Base-by-base conservation (phyloP, 2,888 invertebrate genomes). In the Pseudoips prasinana region DNA sequence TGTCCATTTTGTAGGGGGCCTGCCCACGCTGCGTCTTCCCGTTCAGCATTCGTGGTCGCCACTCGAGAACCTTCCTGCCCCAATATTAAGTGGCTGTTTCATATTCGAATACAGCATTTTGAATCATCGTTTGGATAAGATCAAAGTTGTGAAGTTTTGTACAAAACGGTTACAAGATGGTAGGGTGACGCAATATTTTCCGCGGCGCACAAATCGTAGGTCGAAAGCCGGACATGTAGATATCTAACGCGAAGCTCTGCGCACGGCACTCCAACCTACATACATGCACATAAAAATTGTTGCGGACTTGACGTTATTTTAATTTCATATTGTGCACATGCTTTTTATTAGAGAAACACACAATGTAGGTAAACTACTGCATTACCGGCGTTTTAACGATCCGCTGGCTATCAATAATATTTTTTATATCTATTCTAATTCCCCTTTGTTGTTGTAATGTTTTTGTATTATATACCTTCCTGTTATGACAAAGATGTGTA, bases 201-300 rank as follows among this genome's bases (percentile, higher is more conserved):
- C 69, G 66, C 64, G 51, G 46, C 57, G 47, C 60, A 60, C 55
- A 62, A 67, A 55, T 56, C 75, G 82, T 82, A 78, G 81, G 80
- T 71, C 51, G 76, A 75, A 71, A 79, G 74, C 75, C 80, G 83
- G 78, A 83, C 76, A 73, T 78, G 67, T 69, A 67, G 68, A 59
- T 50, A 60, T 65, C 66, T 67, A 68, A 67, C 68, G 66, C 64
- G 61, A 46, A 72, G 68, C 69, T 73, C 64, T 85, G 85, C 86
- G 71, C 86, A 87, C 86, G 85, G 83, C 84, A 82, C 86, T 71
- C 52, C 77, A 80, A 76, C 79, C 83, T 77, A 84, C 78, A 80
- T 77, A 77, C 69, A 79, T 68, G 73, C 73, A 74, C 75, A 73
- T 81, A 79, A 78, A 76, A 79, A 73, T 65, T 63, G 55, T 67